Base-by-base conservation (phyloP, 1,140 invertebrate species). In the Orchesella cincta region DNA sequence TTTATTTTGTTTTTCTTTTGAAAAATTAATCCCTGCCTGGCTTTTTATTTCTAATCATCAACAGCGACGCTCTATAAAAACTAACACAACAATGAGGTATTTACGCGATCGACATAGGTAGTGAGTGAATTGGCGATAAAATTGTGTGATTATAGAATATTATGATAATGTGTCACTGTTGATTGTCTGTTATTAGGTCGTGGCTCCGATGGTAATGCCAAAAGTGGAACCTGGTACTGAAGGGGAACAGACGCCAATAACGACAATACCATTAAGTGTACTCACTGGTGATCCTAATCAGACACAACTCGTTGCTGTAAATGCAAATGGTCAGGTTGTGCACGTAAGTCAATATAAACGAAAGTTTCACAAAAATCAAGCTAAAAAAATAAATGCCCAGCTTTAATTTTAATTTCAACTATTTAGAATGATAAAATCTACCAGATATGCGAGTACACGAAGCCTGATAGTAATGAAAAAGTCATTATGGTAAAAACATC, bases 201-300 rank as follows among this genome's bases (percentile, higher is more conserved):
- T 94, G 28, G 90, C 92, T 75, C 93, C 92, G 74, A 89, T 92
- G 85, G 92, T 94, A 83, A 92, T 94, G 84, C 89, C 90, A 31
- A 91, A 91, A 82, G 88, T 92, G 80, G 91, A 92, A 81, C 89
- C 90, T 18, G 80, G 81, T 16, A 80, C 77, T 33, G 90, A 91
- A 82, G 88, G 85, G 81, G 88, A 89, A 86, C 54, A 57, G 12
- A 23, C 62, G 5, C 62, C 62, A 31, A 92, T 90, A 86, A 91
- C 89, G 54, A 39, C 54, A 31, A 82, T 82, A 46, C 81, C 81
- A 28, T 73, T 82, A 5, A 76, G 73, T 33, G 81, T 79, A 20
- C 73, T 82, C 0, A 82, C 81, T 5, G 81, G 81, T 0, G 79
- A 82, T 51, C 79, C 81, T 5, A 71, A 36, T n/a, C 77, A 82